Conservation (phyloP, 2,797 vertebrate species). For the Callimico goeldii region DNA sequence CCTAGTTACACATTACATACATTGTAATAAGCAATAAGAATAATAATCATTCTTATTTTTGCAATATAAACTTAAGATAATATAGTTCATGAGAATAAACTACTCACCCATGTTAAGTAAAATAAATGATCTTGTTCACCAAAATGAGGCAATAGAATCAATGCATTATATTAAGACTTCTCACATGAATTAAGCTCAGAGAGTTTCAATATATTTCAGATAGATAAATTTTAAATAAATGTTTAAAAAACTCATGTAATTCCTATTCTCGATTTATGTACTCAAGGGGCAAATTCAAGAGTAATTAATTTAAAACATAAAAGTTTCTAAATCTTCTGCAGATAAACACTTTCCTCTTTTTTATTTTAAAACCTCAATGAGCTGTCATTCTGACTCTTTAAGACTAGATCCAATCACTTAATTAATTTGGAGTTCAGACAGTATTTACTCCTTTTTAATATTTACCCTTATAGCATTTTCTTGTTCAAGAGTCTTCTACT, state of each 20-base stretch:
- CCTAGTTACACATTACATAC: neutral
- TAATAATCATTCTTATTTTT: conserved; percentile 33
- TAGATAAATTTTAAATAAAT: neutral
- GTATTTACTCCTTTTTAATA: neutral
- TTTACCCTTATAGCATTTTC: neutral
- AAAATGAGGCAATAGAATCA: neutral
- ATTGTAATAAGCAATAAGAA: neutral
- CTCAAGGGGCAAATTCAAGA: neutral
- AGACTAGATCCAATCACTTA: neutral
- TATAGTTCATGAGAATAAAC: neutral
- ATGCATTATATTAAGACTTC: neutral
- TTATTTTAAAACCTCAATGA: conserved; percentile 19
- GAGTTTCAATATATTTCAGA: conserved; percentile 12
- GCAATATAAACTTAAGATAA: conserved; percentile 41
- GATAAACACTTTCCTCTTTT: neutral
- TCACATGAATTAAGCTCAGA: neutral
- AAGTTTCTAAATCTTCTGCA: neutral
- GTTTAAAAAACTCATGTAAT: neutral
- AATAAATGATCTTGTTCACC: neutral
- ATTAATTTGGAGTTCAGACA: neutral
- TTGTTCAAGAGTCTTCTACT: neutral
- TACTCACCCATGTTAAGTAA: conserved; percentile 8
- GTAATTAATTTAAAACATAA: neutral
- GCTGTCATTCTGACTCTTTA: neutral
- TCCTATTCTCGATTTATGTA: neutral